Conservation (phyloP, 2,113 vertebrate genomes). For the Coreoperca whiteheadi region DNA sequence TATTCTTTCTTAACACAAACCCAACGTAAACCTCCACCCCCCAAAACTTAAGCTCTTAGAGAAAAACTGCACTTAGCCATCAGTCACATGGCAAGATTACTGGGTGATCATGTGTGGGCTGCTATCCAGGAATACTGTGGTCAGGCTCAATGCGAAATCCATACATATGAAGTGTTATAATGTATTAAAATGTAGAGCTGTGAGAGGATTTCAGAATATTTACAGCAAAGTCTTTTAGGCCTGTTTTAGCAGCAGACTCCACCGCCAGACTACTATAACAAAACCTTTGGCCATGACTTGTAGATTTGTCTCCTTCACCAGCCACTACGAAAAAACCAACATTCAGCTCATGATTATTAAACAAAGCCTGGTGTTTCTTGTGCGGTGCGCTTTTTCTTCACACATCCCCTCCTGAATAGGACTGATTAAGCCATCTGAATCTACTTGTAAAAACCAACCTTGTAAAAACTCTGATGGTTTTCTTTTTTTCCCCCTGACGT, state of each 20-base stretch:
- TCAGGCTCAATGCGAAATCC: conserved; percentile 35
- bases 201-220: conserved; percentile 18
- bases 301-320: background rate
- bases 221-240: background rate
- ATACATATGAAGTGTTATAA: conserved; percentile 40
- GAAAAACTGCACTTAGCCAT: conserved; percentile 42
- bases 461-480: background rate
- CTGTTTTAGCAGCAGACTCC: conserved; percentile 6
- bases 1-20: conserved; percentile 62
- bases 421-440: background rate
- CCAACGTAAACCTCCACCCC: background rate
- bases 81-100: conserved; percentile 48
- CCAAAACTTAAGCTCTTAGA: conserved; percentile 35
- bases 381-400: background rate
- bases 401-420: background rate
- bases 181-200: conserved; percentile 15
- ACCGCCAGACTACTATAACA: conserved; percentile 2
- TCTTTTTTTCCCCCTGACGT: background rate
- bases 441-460: background rate
- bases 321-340: conserved; percentile 7
- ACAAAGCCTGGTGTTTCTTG: background rate
- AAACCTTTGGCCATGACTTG: background rate
- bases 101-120: conserved; percentile 50
- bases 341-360: background rate
- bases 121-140: conserved; percentile 54